Conservation (phyloP, 2,113 vertebrate genomes). For the Pelodiscus sinensis region DNA sequence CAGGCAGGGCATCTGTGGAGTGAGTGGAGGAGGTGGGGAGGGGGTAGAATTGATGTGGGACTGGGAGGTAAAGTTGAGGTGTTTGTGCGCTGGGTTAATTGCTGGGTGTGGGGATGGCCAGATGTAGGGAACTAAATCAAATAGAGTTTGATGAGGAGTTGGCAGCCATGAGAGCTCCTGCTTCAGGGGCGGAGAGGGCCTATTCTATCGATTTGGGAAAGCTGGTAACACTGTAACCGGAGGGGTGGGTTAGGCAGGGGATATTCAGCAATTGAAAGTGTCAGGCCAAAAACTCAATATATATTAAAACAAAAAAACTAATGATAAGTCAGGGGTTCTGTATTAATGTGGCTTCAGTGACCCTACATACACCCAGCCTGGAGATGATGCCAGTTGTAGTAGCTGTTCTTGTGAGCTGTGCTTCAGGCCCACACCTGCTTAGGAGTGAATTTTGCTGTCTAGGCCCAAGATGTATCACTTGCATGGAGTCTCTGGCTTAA, state of each 20-base stretch:
- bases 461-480: background rate
- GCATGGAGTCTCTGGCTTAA: background rate
- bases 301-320: background rate
- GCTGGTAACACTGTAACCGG: background rate
- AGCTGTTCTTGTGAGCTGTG: background rate
- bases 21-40: background rate
- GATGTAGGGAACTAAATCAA: slow-evolving; percentile 15
- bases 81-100: background rate
- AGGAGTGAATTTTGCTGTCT: background rate
- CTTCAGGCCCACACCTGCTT: background rate
- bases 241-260: background rate
- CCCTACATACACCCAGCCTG: background rate
- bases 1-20: background rate
- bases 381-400: background rate
- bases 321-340: background rate
- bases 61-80: background rate
- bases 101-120: background rate
- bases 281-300: background rate
- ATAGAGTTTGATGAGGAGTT: background rate
- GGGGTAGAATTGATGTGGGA: background rate
- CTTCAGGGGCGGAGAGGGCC: background rate
- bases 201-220: background rate
- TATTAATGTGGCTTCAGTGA: background rate
- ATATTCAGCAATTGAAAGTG: background rate
- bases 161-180: background rate